phyloP scores from a whole-genome alignment of 2,797 vertebrate genomes.

The Tapera naevia region DNA sequence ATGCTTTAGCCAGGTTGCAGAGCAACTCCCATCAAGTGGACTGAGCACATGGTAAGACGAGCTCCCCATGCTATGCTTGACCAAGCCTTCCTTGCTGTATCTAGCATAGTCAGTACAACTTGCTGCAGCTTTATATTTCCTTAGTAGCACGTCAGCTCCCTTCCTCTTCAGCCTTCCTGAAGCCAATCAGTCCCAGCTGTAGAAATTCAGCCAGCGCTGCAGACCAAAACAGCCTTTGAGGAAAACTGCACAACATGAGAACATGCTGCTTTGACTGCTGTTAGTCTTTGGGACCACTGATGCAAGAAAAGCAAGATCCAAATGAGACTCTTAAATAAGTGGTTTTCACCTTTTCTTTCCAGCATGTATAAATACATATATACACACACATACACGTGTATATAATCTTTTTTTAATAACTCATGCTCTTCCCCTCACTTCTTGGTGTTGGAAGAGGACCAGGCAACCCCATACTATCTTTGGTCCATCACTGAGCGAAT shows the following conservation, averaged over 20 bases:
- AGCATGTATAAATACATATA: neutral
- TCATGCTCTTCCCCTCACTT: neutral
- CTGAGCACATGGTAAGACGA: rapidly evolving
- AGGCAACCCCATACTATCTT: neutral
- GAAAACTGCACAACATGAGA: neutral
- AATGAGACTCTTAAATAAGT: neutral
- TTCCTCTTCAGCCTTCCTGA: neutral
- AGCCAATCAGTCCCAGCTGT: neutral
- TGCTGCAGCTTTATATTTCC: neutral
- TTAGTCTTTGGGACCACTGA: neutral
- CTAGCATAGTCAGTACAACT: neutral
- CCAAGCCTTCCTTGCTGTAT: neutral
- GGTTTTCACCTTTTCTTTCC: neutral
- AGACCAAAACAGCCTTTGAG: neutral
- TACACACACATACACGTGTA: neutral
- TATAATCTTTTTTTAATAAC: neutral
- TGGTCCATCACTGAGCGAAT: neutral
- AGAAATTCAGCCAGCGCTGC: neutral
- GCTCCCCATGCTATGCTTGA: rapidly evolving
- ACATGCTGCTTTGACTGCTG: neutral
- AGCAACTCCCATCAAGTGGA: neutral
- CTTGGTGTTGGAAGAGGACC: neutral
- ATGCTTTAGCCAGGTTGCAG: neutral
- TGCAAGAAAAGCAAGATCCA: neutral
- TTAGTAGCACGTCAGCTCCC: neutral